Conservation (phyloP, 1,140 invertebrate genomes). For the Leptopilina boulardi region DNA sequence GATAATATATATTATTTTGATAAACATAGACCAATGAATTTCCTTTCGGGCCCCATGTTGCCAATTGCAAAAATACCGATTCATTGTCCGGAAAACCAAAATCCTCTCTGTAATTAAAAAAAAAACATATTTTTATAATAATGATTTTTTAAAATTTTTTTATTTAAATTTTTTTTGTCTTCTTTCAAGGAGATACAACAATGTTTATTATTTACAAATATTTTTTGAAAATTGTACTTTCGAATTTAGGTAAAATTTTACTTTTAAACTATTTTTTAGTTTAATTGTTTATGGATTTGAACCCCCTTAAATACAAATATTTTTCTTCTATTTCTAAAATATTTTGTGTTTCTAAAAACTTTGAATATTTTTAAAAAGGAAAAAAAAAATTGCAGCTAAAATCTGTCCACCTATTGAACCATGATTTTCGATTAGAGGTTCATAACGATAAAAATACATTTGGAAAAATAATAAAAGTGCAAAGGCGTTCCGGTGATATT, state of each 20-base stretch:
- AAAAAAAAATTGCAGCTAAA: no score
- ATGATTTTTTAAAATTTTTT: background rate
- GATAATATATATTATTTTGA: slow-evolving; percentile 88
- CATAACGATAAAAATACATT: background rate
- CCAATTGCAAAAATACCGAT: slow-evolving; percentile 79
- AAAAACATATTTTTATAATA: slow-evolving; percentile 4
- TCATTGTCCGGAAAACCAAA: slow-evolving; percentile 70
- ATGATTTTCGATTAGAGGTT: slow-evolving; percentile 15
- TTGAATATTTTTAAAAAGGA: no score
- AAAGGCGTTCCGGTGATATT: slow-evolving; percentile 3
- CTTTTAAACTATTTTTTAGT: no score
- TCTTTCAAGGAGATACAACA: no score
- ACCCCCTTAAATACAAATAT: no score
- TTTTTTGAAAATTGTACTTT: no score
- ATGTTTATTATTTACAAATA: no score
- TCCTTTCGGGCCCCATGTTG: slow-evolving; percentile 83
- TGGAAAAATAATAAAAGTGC: slow-evolving; percentile 21
- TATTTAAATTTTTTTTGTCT: no score
- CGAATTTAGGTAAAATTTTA: no score
- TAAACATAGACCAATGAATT: slow-evolving; percentile 86
- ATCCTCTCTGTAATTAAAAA: slow-evolving; percentile 61
- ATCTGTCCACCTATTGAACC: background rate
- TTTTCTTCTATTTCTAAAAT: no score
- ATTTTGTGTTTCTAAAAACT: no score
- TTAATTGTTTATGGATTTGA: no score